Evolutionary conservation across 1,140 invertebrate genomes (phyloP), one percentile per base, ranked within the genome.

Genomic region (Lanistes nyassanus): DNA sequence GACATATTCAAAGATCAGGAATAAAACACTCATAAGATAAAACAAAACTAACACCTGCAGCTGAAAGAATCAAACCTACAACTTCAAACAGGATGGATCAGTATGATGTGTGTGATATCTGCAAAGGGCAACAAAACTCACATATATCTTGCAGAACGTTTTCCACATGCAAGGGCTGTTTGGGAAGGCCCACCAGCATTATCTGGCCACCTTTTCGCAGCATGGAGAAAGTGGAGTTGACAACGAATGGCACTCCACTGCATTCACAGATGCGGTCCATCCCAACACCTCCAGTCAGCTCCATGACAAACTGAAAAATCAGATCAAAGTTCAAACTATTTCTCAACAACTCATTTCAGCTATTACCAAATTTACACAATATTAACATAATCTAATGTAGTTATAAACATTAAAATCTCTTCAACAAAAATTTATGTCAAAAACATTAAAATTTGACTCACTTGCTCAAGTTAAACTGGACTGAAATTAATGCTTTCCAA

Each of bases 181-280:
- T 86, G 7, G 85, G 82, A 4, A 87, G 77, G 21, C 85, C 85
- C 13, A 87, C 82, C 55, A 87, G 71, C 3, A 83, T 81, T 55
- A 87, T 77, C 9, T 80, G 79, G 11, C 85, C 85, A 21, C 85
- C 85, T 60, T 87, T 87, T 11, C 85, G 76, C 13, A 87, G 78
- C 42, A 83, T 77, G n/a, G 81, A 81, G 68, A 85, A 87, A 47
- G 76, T 82, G 6, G 79, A 64, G 62, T 85, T 87, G 19, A 86
- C 80, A 70, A 86, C 82, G 2, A 75, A 34, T 7, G 83, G 60
- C 3, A 81, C 80, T 42, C 85, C 85, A 56, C 79, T 82, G 68
- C 84, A 86, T 67, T 87, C 85, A 80, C 84, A 86, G 16, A 87
- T 81, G 29, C 85, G 79, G n/a, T 83, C 84, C 9, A 87, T 81